Evolutionary conservation across 1,140 invertebrate species (phyloP), one percentile per base, ranked within the genome.

Genomic region (Drosophila murphyi): DNA sequence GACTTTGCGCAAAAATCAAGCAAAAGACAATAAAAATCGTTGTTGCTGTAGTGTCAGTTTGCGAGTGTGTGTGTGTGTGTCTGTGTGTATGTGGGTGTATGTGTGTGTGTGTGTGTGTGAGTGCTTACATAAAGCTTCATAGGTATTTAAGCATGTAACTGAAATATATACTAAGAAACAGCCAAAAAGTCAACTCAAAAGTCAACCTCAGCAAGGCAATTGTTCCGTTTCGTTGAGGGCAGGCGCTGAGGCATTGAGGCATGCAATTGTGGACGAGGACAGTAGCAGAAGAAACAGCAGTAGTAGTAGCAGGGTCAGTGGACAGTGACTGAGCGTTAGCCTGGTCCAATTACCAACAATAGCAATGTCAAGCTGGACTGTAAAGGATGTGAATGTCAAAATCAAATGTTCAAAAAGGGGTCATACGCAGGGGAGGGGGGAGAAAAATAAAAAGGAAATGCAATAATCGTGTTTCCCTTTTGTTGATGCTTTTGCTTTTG

Each of bases 1-100:
- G 68, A 56, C 83, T 75, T 76, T 62, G 77, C 67, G 62, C 79
- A 73, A 76, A 87, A 87, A 88, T 82, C 79, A 70, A 78, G 72
- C 76, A 61, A 45, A 83, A 83, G 77, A 88, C 80, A 88, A 88
- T 83, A 67, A 73, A 80, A 77, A 63, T 56, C 50, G 51, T 48
- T 62, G 55, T 76, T 71, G 76, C 62, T 69, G 67, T 51, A 52
- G 79, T 54, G 61, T 62, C 34, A 39, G 55, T 45, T 4, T 54
- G n/a, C 52, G 34, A 12, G 65, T 47, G 39, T 39, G 28, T 67
- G 32, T 41, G 7, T 56, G 31, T 68, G 29, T 57, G 0, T 37
- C n/a, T n/a, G n/a, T n/a, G n/a, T n/a, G n/a, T 61, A 28, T 56
- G 47, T 50, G 47, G 51, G 45, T 29, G 48, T 48, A n/a, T n/a